A percentile compares a stretch with the other conserved stretches of the same genome.
Conservation (phyloP, 2,888 invertebrate species). For the Amblyteles armatorius region DNA sequence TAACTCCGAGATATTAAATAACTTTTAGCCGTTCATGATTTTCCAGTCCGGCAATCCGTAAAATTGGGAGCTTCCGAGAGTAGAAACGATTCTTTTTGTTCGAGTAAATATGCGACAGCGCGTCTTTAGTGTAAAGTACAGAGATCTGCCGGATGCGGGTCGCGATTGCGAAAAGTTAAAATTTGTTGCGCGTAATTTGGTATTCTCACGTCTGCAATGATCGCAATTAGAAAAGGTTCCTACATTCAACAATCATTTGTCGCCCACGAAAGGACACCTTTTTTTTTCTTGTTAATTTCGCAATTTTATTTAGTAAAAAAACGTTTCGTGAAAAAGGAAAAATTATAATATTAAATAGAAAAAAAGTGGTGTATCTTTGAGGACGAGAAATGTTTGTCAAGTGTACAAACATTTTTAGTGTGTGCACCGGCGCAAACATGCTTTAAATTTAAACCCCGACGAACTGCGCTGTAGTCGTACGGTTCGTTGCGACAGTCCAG, state of each 20-base stretch:
- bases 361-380: neutral
- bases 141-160: constrained; percentile 5
- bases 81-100: constrained; percentile 19
- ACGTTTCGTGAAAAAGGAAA: neutral
- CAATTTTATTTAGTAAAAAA: neutral
- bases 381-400: neutral
- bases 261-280: neutral
- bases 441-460: constrained; percentile 20
- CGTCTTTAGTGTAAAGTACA: neutral
- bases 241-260: neutral
- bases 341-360: neutral
- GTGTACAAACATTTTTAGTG: neutral
- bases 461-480: constrained; percentile 13
- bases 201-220: neutral
- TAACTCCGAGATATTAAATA: constrained; percentile 17
- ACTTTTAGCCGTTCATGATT: constrained; percentile 47
- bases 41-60: constrained; percentile 66
- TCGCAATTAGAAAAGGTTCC: neutral
- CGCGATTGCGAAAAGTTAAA: neutral
- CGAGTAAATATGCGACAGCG: neutral
- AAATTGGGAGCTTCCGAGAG: constrained; percentile 61
- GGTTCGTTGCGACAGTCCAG: constrained; percentile 63
- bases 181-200: neutral
- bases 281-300: neutral
- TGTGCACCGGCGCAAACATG: neutral